Conservation (phyloP, 2,797 vertebrate species). For the Phaenicophaeus curvirostris region DNA sequence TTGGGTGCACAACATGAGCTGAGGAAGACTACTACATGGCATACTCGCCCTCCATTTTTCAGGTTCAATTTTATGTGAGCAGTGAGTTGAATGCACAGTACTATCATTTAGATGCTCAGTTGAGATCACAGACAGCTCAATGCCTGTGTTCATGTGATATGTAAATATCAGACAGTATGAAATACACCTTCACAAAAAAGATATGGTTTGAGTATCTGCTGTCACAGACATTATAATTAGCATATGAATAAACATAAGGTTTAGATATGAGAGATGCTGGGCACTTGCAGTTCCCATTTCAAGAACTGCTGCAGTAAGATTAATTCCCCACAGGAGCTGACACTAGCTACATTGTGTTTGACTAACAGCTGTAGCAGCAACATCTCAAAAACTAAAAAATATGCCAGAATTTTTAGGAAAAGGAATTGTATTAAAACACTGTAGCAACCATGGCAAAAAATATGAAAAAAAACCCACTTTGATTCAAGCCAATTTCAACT, state of each 20-base stretch:
- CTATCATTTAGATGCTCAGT: background rate
- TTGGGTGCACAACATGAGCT: background rate
- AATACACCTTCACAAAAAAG: background rate
- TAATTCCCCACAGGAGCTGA: background rate
- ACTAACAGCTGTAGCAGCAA: background rate
- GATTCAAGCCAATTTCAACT: background rate
- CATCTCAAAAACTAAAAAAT: background rate
- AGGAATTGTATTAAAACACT: background rate
- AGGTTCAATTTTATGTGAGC: background rate
- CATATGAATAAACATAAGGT: background rate
- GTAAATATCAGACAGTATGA: background rate
- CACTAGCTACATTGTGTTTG: background rate
- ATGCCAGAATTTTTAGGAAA: background rate
- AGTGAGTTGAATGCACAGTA: background rate
- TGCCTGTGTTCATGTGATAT: background rate
- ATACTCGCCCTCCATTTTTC: background rate
- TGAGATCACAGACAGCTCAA: background rate
- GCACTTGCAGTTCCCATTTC: background rate
- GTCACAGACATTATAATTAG: background rate
- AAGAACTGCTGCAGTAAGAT: background rate
- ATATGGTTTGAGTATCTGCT: rapidly evolving
- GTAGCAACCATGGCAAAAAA: background rate
- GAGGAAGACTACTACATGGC: background rate
- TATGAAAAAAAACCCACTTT: rapidly evolving
- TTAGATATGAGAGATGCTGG: background rate